These are phyloP conservation scores for Aricia artaxerxes DNA, from an alignment of 2,888 invertebrate genomes.

Conservation along the genomic window DNA sequence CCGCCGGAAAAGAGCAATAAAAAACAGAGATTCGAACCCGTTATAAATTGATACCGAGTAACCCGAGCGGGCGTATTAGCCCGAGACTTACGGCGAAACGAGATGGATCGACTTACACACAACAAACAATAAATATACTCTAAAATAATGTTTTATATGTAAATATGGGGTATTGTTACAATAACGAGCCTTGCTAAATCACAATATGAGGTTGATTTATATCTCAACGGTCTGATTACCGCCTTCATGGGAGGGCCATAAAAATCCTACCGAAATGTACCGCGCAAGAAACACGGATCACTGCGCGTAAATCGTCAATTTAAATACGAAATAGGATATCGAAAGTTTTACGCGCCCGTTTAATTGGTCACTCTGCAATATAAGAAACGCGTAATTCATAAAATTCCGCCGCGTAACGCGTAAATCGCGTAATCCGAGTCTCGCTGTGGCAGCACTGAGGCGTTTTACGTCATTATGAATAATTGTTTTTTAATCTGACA, in stretches of 20 bases:
- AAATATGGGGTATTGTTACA: conserved; percentile 82
- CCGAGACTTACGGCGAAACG: conserved; percentile 49
- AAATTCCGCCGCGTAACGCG: conserved; percentile 48
- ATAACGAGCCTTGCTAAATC: conserved; percentile 84
- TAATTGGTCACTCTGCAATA: conserved; percentile 54
- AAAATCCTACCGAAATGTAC: conserved; percentile 58
- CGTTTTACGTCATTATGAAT: conserved; percentile 43
- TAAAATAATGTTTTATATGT: conserved; percentile 78
- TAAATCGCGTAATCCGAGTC: conserved; percentile 44
- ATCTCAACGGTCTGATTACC: conserved; percentile 75
- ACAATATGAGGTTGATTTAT: conserved; percentile 80
- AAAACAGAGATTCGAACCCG: conserved; percentile 48
- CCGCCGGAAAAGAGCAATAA: conserved; percentile 42
- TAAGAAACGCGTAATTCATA: conserved; percentile 49
- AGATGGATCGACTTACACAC: conserved; percentile 58
- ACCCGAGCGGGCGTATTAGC: conserved; percentile 55
- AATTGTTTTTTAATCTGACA: conserved; percentile 44
- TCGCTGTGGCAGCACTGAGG: conserved; percentile 41
- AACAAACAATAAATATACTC: conserved; percentile 65
- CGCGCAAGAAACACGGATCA: conserved; percentile 40
- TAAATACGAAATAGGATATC: conserved; percentile 32
- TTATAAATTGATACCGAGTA: conserved; percentile 63
- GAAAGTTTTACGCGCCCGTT: conserved; percentile 41
- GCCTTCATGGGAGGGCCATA: conserved; percentile 75
- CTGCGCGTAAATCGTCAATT: conserved; percentile 31